These are phyloP conservation scores for Aphis gossypii DNA, from an alignment of 1,140 invertebrate genomes.

Conservation along the genomic window DNA sequence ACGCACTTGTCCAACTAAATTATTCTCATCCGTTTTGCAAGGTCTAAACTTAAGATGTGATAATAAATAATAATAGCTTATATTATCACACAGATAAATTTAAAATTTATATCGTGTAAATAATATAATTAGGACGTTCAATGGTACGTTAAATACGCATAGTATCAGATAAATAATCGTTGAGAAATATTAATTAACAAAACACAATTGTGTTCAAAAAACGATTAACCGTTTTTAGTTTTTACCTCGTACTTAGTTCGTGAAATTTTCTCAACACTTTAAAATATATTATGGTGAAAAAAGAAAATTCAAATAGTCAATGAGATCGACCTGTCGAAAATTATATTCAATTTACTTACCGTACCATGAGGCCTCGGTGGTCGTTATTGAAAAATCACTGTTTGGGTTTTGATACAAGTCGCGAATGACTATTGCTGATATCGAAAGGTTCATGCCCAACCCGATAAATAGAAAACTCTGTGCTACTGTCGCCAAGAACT, in stretches of 20 bases:
- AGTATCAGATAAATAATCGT: background rate
- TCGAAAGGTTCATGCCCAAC: conserved; percentile 3
- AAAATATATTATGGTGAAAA: background rate
- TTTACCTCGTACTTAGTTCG: background rate
- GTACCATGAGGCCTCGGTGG: conserved; percentile 50
- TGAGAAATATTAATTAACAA: background rate
- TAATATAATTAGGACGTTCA: background rate
- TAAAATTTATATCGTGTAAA: background rate
- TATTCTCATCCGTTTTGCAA: background rate
- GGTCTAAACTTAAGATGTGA: background rate
- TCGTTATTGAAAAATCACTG: conserved; percentile 61
- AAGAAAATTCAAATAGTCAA: background rate
- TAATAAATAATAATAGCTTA: background rate
- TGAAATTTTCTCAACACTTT: background rate
- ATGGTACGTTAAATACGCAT: too few species aligned
- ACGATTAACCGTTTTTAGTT: background rate
- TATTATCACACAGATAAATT: background rate
- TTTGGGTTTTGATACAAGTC: background rate
- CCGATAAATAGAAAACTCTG: conserved; percentile 28
- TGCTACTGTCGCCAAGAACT: background rate
- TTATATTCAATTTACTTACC: conserved; percentile 25
- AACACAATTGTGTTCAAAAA: background rate
- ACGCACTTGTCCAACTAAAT: background rate
- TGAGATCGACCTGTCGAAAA: background rate
- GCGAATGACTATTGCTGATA: background rate